phyloP scores from a whole-genome alignment of 2,888 invertebrate genomes.

The Hermaeophaga mercurialis region DNA sequence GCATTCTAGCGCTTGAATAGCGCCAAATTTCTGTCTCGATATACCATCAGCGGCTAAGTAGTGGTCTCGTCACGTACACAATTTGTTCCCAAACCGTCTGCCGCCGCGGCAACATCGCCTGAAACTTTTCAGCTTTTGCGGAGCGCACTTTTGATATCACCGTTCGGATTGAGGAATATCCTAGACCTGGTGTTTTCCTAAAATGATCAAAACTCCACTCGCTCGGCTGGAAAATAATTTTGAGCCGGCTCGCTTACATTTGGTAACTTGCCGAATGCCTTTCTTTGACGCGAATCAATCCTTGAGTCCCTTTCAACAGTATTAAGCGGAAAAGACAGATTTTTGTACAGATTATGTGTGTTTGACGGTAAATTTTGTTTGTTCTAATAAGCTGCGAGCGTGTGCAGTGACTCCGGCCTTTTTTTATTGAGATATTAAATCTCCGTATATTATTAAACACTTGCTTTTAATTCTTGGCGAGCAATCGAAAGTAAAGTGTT shows the following conservation, averaged over 20 bases:
- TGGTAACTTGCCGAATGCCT: constrained; percentile 45
- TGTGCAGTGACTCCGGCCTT: constrained; percentile 18
- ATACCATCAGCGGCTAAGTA: constrained; percentile 10
- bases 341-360: constrained; percentile 48
- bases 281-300: constrained; percentile 42
- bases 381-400: constrained; percentile 37
- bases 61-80: not conserved
- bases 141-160: constrained; percentile 44
- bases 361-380: constrained; percentile 41
- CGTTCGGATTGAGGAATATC: constrained; percentile 3
- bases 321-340: constrained; percentile 51
- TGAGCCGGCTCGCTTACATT: constrained; percentile 44
- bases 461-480: constrained; percentile 9
- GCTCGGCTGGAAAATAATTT: constrained; percentile 48
- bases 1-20: not conserved
- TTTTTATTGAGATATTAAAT: constrained; percentile 21
- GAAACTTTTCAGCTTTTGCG: constrained; percentile 49
- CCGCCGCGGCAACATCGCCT: constrained; percentile 31
- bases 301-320: constrained; percentile 50
- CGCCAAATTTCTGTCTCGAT: constrained; percentile 16
- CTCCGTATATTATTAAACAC: constrained; percentile 20
- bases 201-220: constrained; percentile 47
- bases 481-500: constrained; percentile 16
- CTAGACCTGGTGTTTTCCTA: not conserved
- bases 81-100: constrained; percentile 2